Percentiles rank a stretch among this genome's conserved stretches.
These are phyloP conservation scores for Nothura maculosa DNA, from an alignment of 2,797 vertebrate genomes.

Conservation along the genomic window DNA sequence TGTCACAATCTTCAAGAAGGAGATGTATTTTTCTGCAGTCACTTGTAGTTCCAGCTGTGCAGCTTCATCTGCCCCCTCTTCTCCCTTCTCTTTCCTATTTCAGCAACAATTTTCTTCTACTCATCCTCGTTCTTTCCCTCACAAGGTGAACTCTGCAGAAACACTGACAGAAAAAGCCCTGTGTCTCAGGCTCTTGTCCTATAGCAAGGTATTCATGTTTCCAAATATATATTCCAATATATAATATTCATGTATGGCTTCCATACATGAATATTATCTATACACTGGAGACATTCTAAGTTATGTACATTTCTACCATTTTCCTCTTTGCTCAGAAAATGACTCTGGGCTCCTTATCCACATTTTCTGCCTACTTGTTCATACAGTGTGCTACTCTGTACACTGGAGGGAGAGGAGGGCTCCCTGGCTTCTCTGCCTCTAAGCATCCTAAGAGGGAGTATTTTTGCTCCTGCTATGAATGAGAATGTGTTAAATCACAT, in stretches of 20 bases:
- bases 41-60: not conserved
- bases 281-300: not conserved
- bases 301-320: not conserved
- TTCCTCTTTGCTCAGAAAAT: not conserved
- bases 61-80: not conserved
- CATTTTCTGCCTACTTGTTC: not conserved
- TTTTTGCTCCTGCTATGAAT: not conserved
- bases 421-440: not conserved
- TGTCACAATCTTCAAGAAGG: not conserved
- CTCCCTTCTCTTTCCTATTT: not conserved
- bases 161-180: accelerated
- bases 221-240: not conserved
- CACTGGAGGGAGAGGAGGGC: not conserved
- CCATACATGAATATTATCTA: not conserved
- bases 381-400: not conserved
- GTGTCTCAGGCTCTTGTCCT: not conserved
- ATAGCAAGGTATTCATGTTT: not conserved
- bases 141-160: not conserved
- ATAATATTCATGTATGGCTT: too few relatives aligned
- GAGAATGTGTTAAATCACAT: not conserved
- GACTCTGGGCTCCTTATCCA: not conserved
- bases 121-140: not conserved
- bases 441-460: not conserved
- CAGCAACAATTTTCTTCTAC: not conserved
- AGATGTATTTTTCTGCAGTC: not conserved